Evolutionary conservation across 2,888 invertebrate species (phyloP), one percentile per base, ranked within the genome.

Genomic region (Candidula unifasciata): DNA sequence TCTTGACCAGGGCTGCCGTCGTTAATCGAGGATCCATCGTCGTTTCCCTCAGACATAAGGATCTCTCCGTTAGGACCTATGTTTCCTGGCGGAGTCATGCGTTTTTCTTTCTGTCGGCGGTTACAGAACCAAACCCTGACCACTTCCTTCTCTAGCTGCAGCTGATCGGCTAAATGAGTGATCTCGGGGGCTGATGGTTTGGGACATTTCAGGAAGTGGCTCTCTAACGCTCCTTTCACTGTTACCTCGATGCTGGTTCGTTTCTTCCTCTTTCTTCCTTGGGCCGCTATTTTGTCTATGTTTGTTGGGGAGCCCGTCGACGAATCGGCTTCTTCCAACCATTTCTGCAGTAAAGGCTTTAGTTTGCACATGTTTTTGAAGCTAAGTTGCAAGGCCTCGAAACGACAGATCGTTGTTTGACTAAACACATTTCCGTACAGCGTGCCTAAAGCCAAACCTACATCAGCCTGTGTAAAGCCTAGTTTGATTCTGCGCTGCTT

Each of bases 321-420:
- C 90, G 97, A 97, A 94, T 99, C 99, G 83, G 99, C 99, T 94
- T 99, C 99, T 94, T 99, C 99, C 81, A 99, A 95, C 99, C 99
- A 99, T 95, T 99, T 99, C 94, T 98, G 98, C 88, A 99, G 95
- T 91, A 99, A 95, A 82, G 99, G 99, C 95, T 99, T 99, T 94
- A 99, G 95, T 94, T 99, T 99, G 95, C 99, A 99, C 99, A 99
- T 99, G 94, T 99, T 99, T 95, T 99, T 99, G 95, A 99, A 99
- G 95, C 98, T 98, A 92, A 99, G 95, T 95, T 99, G 99, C 92
- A 99, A 95, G 93, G 99, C 99, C 95, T 99, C 99, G 95, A 99
- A 99, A 94, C 98, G 96, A 95, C 99, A 99, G 94, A 99, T 99
- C 91, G 99, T 99, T 90, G 99, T 99, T 95, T 99, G 99, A 87